Percentiles rank a stretch among this genome's conserved stretches.
Evolutionary conservation across 2,888 invertebrate genomes (phyloP).

Genomic region (Macroteleia sp.): DNA sequence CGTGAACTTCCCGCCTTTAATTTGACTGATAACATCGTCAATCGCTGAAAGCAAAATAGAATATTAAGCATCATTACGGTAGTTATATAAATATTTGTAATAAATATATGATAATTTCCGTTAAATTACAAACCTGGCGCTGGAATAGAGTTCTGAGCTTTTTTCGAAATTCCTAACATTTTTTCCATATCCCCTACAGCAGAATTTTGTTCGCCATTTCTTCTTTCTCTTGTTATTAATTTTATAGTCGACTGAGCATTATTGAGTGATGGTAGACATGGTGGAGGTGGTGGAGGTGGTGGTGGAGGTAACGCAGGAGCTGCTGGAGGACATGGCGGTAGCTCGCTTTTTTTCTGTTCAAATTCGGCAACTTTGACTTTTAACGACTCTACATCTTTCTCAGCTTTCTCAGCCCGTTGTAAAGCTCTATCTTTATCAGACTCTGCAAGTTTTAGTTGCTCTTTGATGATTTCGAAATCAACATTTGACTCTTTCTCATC

Average conservation of each 20-base stretch:
- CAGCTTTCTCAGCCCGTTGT: slow-evolving; percentile 87
- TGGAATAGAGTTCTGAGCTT: slow-evolving; percentile 85
- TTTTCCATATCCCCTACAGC: slow-evolving; percentile 86
- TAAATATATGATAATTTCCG: too few species aligned
- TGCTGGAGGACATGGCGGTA: slow-evolving; percentile 82
- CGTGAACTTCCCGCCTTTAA: slow-evolving; percentile 90
- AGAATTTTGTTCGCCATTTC: slow-evolving; percentile 68
- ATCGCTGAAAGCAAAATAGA: slow-evolving; percentile 87
- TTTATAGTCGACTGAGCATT: slow-evolving; percentile 75
- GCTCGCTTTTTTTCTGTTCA: slow-evolving; percentile 71
- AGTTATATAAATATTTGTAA: too few species aligned
- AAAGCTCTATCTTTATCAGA: slow-evolving; percentile 87
- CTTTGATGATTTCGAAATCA: slow-evolving; percentile 88
- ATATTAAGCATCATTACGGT: too few species aligned
- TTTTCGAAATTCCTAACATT: slow-evolving; percentile 86
- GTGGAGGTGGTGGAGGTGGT: slow-evolving; percentile 56
- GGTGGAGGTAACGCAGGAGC: slow-evolving; percentile 83
- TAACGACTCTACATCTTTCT: slow-evolving; percentile 82
- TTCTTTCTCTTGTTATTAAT: slow-evolving; percentile 78
- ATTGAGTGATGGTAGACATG: slow-evolving; percentile 54
- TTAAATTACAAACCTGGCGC: slow-evolving; percentile 86
- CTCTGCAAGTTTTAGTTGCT: slow-evolving; percentile 88
- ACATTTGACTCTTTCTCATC: slow-evolving; percentile 88
- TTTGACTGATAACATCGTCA: slow-evolving; percentile 90
- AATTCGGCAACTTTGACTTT: slow-evolving; percentile 76